Conservation (phyloP, 64 coral and sea anemone species). For the Catalaphyllia jardinei region DNA sequence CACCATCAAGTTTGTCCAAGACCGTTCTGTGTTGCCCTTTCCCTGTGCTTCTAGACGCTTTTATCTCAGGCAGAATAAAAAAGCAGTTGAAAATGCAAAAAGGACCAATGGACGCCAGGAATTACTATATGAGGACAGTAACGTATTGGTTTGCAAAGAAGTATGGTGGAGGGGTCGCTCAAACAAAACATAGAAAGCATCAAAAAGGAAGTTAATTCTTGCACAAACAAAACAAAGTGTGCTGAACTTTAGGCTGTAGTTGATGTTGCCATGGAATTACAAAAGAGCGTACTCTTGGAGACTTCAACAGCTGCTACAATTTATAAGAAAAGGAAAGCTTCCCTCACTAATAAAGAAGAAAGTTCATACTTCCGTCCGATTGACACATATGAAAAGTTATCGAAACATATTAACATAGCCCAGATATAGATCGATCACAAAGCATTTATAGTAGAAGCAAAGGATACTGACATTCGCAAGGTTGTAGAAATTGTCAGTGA, state of each 20-base stretch:
- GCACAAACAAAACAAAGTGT: neutral
- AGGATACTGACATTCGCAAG: slow-evolving; percentile 10
- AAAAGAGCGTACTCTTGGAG: slow-evolving; percentile 30
- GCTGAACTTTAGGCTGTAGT: slow-evolving; percentile 14
- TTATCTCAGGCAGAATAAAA: slow-evolving; percentile 15
- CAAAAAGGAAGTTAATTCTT: neutral
- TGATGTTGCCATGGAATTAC: slow-evolving; percentile 41
- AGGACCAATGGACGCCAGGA: neutral
- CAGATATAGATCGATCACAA: slow-evolving; percentile 54
- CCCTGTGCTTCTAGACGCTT: neutral
- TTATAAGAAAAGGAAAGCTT: neutral
- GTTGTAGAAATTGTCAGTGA: slow-evolving; percentile 19
- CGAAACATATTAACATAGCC: slow-evolving; percentile 18
- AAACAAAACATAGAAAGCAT: slow-evolving; percentile 28
- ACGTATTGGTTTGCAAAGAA: slow-evolving; percentile 15
- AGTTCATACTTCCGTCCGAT: neutral
- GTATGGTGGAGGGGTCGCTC: neutral
- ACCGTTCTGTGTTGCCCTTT: slow-evolving; percentile 28
- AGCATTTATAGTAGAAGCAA: slow-evolving; percentile 30
- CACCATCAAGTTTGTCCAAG: slow-evolving; percentile 10
- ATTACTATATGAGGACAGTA: neutral
- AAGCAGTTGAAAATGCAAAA: slow-evolving; percentile 8
- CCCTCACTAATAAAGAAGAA: neutral
- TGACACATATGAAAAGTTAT: slow-evolving; percentile 39
- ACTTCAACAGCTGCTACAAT: slow-evolving; percentile 16